These are phyloP conservation scores for Zophobas morio DNA, from an alignment of 1,140 invertebrate species.

Conservation along the genomic window DNA sequence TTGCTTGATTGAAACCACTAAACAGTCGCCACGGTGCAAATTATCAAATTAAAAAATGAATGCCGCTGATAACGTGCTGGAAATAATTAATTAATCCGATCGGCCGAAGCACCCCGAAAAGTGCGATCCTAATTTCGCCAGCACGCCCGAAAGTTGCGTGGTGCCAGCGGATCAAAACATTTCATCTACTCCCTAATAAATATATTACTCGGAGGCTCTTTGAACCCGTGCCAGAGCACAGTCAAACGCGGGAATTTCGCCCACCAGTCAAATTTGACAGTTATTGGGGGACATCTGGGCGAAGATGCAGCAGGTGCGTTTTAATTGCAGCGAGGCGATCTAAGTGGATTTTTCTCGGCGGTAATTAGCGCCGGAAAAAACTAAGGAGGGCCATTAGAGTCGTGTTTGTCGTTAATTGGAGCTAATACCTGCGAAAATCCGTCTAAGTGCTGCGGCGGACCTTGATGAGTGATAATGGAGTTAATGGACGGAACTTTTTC, in stretches of 20 bases:
- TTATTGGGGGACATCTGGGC: too few relatives aligned
- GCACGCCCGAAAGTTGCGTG: neutral
- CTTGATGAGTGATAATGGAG: constrained; percentile 39
- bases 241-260: too few relatives aligned
- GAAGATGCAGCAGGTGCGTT: too few relatives aligned
- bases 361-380: too few relatives aligned
- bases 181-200: too few relatives aligned
- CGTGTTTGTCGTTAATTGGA: constrained; percentile 24
- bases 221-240: too few relatives aligned
- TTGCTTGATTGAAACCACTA: too few relatives aligned
- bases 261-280: too few relatives aligned
- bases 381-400: neutral
- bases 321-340: neutral
- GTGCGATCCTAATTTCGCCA: neutral
- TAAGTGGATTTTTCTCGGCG: neutral
- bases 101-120: neutral
- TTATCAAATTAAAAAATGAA: too few relatives aligned
- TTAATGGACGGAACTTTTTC: constrained; percentile 37
- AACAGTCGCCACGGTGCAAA: too few relatives aligned
- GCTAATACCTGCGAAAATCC: constrained; percentile 35
- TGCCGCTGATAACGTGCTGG: neutral
- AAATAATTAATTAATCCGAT: neutral
- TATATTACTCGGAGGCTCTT: too few relatives aligned
- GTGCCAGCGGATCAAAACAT: too few relatives aligned
- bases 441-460: neutral